These are phyloP conservation scores for Zaprionus inermis DNA, from an alignment of 1,140 invertebrate genomes.

Conservation along the genomic window DNA sequence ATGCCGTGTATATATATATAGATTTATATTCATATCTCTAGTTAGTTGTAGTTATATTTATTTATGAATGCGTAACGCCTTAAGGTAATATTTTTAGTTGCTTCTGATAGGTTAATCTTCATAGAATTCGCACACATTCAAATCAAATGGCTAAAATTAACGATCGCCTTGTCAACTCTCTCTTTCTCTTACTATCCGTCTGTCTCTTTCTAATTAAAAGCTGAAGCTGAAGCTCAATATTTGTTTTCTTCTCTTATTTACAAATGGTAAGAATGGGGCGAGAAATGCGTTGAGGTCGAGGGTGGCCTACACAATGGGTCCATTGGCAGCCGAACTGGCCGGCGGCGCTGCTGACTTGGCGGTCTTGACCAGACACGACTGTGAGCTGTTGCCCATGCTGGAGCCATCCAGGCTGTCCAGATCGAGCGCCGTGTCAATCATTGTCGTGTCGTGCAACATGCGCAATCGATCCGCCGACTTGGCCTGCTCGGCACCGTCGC, in stretches of 20 bases:
- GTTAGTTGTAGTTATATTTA: slow-evolving; percentile 38
- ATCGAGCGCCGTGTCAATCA: slow-evolving; percentile 94
- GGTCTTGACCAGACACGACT: slow-evolving; percentile 81
- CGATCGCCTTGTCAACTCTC: slow-evolving; percentile 17
- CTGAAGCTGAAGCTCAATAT: slow-evolving; percentile 27
- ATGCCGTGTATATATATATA: slow-evolving; percentile 32
- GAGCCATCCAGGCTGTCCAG: slow-evolving; percentile 89
- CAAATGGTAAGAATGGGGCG: slow-evolving; percentile 42
- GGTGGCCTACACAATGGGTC: slow-evolving; percentile 59
- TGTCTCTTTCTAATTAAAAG: slow-evolving; percentile 29
- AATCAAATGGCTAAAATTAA: slow-evolving; percentile 39
- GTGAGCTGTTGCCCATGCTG: slow-evolving; percentile 81
- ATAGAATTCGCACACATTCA: slow-evolving; percentile 35
- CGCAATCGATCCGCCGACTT: slow-evolving; percentile 87
- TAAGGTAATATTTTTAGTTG: slow-evolving; percentile 80
- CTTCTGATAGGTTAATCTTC: slow-evolving; percentile 62
- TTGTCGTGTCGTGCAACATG: slow-evolving; percentile 91
- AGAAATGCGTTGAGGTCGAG: background rate
- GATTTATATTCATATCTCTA: slow-evolving; percentile 50
- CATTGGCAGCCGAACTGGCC: slow-evolving; percentile 16
- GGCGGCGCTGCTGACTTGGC: slow-evolving; percentile 23
- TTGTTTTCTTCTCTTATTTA: slow-evolving; percentile 49
- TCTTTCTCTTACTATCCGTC: background rate
- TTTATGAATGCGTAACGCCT: slow-evolving; percentile 74
- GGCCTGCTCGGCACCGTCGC: slow-evolving; percentile 66